phyloP scores from a whole-genome alignment of 2,888 invertebrate genomes.

The Tanytarsus gracilentus region DNA sequence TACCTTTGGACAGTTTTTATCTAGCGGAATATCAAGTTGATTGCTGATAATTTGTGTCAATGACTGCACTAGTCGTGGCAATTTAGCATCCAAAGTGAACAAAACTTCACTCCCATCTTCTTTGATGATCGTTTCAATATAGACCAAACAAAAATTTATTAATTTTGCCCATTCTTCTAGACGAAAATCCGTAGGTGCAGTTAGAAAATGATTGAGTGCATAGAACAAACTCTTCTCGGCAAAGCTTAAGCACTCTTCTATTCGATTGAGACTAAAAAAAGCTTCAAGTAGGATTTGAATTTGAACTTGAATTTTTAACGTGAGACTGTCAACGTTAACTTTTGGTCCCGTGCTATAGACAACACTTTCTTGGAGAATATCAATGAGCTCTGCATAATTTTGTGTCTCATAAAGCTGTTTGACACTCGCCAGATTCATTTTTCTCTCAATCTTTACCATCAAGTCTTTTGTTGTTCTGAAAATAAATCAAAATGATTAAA shows the following conservation, averaged over 20 bases:
- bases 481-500: too few species aligned
- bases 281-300: conserved; percentile 52
- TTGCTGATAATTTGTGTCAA: conserved; percentile 66
- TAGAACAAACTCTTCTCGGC: conserved; percentile 67
- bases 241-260: conserved; percentile 64
- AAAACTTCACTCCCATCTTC: conserved; percentile 47
- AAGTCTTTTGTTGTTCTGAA: conserved; percentile 45
- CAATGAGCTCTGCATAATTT: conserved; percentile 55
- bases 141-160: conserved; percentile 41
- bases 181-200: conserved; percentile 40
- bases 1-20: conserved; percentile 53
- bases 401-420: conserved; percentile 56
- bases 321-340: conserved; percentile 33
- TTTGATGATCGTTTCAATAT: conserved; percentile 45
- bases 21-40: conserved; percentile 56
- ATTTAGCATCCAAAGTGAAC: conserved; percentile 49
- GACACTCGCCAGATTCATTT: conserved; percentile 53
- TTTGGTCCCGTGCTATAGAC: conserved; percentile 36
- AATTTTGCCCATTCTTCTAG: conserved; percentile 45
- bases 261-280: conserved; percentile 53
- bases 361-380: conserved; percentile 51
- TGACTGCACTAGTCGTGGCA: conserved; percentile 62
- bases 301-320: conserved; percentile 34
- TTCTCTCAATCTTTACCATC: conserved; percentile 47
- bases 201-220: conserved; percentile 55